phyloP scores from a whole-genome alignment of 2,113 vertebrate genomes.

The Camarhynchus parvulus region DNA sequence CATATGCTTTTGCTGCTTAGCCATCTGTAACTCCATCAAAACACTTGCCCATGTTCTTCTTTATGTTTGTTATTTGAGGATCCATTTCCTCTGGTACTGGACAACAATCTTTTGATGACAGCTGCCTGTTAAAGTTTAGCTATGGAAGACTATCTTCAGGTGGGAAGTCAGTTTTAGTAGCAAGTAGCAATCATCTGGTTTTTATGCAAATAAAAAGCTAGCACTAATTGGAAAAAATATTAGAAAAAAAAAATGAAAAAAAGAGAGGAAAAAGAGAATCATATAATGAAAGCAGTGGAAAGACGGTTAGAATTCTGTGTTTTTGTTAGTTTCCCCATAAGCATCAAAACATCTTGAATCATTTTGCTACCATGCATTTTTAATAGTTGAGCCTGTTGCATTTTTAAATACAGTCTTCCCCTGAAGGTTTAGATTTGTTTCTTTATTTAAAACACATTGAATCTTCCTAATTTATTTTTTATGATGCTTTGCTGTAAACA shows the following conservation, averaged over 20 bases:
- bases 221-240: background rate
- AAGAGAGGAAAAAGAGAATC: background rate
- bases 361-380: constrained; percentile 31
- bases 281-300: background rate
- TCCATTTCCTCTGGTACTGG: background rate
- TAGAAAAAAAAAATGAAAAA: background rate
- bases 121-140: background rate
- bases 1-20: background rate
- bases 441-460: background rate
- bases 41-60: background rate
- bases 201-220: background rate
- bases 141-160: background rate
- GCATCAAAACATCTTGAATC: background rate
- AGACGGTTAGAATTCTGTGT: background rate
- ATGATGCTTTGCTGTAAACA: background rate
- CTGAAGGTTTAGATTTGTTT: background rate
- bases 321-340: constrained; percentile 10
- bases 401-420: constrained; percentile 2
- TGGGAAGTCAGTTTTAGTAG: background rate
- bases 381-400: constrained; percentile 14
- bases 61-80: background rate
- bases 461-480: background rate
- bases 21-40: background rate
- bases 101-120: background rate
- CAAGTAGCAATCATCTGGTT: background rate